Base-by-base conservation (phyloP, 2,797 vertebrate genomes). In the Typhlichthys eigenmanni region DNA sequence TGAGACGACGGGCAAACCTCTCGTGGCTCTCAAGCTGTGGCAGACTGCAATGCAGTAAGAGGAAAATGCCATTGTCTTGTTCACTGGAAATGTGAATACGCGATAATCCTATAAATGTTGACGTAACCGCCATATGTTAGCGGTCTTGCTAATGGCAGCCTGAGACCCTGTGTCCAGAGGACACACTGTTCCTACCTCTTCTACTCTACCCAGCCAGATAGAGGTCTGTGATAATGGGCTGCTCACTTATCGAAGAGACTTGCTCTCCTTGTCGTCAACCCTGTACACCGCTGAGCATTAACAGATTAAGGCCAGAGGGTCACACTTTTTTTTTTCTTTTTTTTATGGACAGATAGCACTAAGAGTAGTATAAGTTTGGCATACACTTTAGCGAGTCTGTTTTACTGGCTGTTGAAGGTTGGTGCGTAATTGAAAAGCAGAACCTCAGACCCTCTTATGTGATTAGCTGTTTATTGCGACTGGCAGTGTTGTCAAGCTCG, bases 41-140 rank as follows among this genome's bases (percentile, higher is more conserved):
- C 38, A 64, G 63, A 74, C 50, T 61, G 73, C 52, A 67, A 29
- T 58, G 64, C 58, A 64, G 54, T 59, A 66, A 58, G 68, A 71
- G 49, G 16, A 29, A 63, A 68, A 72, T 67, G 53, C 63, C 58
- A 50, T 64, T 55, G 2, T 29, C 58, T 64, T 34, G 66, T 53
- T 48, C 57, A 13, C 19, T 34, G 47, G 50, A 71, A 59, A 7
- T 7, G 46, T 68, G 13, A 58, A 59, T 47, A 57, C 49, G 68
- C 38, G 38, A 43, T 43, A 43, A 9, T 43, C 38, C 38, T 8
- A 43, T 43, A 43, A 43, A 43, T 48, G 62, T 66, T 59, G 50
- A 60, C 61, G 49, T 34, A 58, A 51, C 17, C 7, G 16, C 3
- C 16, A n/a, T 62, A 54, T 47, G 48, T 53, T 49, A 29, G 38